Percentiles rank a stretch among this genome's conserved stretches.
phyloP scores from a whole-genome alignment of 2,797 vertebrate genomes.

The Monodelphis domestica region DNA sequence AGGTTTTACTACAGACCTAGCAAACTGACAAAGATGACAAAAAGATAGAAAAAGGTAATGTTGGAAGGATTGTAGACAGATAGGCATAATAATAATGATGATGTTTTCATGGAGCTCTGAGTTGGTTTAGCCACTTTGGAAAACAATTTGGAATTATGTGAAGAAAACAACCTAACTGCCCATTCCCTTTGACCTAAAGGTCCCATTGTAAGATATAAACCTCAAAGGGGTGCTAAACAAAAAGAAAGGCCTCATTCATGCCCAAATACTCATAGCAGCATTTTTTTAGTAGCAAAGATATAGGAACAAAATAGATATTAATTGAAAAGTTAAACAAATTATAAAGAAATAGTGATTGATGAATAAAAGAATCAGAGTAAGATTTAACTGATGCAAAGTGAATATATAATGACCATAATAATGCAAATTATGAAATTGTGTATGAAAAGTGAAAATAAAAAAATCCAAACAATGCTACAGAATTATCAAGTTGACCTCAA shows the following conservation, averaged over 20 bases:
- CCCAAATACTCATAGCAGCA: background rate
- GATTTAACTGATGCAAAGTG: background rate
- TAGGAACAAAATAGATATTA: background rate
- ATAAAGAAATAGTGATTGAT: background rate
- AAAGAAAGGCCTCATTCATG: background rate
- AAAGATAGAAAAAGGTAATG: background rate
- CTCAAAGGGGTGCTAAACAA: background rate
- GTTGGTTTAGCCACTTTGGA: background rate
- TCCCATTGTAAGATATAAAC: background rate
- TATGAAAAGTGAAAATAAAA: background rate
- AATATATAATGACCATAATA: background rate
- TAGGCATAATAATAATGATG: background rate
- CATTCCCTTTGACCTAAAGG: background rate
- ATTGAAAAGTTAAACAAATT: background rate
- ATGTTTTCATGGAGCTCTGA: background rate
- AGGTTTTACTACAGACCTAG: background rate
- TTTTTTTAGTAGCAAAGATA: background rate
- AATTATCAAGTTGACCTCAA: background rate
- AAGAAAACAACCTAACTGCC: background rate
- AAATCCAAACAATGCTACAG: background rate
- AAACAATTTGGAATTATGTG: background rate
- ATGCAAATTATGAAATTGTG: background rate
- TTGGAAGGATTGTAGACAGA: background rate
- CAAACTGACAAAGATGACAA: background rate
- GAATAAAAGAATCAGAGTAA: background rate